A percentile compares a stretch with the other conserved stretches of the same genome.
Conservation (phyloP, 1,140 invertebrate genomes). For the Eciton burchellii region DNA sequence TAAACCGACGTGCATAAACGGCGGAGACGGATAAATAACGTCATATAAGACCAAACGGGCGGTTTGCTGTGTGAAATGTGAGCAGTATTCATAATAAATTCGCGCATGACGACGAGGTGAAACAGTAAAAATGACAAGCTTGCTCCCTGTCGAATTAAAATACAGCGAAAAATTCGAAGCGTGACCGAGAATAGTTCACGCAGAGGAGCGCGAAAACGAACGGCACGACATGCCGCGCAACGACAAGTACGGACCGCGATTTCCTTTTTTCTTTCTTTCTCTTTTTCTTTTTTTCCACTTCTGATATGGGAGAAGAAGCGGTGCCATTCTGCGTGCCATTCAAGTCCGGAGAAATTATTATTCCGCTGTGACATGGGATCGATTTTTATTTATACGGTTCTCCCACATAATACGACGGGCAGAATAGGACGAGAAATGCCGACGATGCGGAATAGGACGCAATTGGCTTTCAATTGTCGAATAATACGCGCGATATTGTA, state of each 20-base stretch:
- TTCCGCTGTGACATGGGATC: not conserved
- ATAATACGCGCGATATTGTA: conserved; percentile 45
- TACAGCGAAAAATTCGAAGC: not conserved
- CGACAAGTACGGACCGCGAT: not conserved
- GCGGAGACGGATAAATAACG: conserved; percentile 5
- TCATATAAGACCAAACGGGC: not conserved
- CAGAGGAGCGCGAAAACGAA: not conserved
- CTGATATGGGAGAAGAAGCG: not conserved
- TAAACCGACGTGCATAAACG: not conserved
- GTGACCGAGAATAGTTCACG: not conserved
- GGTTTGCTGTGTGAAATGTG: not conserved
- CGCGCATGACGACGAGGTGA: not conserved
- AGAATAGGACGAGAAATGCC: conserved; percentile 3
- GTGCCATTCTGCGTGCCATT: not conserved
- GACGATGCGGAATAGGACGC: conserved; percentile 29
- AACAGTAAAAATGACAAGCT: not conserved
- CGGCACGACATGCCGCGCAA: too few species aligned
- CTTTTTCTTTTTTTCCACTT: too few species aligned
- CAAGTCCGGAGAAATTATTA: conserved; percentile 8
- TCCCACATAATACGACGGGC: not conserved
- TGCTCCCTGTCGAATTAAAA: not conserved
- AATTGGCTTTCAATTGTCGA: conserved; percentile 53
- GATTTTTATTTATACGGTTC: conserved; percentile 17
- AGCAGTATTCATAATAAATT: not conserved
- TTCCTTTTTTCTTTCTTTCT: too few species aligned